Base-by-base conservation (phyloP, 2,888 invertebrate species). In the Acholoe squamosa region DNA sequence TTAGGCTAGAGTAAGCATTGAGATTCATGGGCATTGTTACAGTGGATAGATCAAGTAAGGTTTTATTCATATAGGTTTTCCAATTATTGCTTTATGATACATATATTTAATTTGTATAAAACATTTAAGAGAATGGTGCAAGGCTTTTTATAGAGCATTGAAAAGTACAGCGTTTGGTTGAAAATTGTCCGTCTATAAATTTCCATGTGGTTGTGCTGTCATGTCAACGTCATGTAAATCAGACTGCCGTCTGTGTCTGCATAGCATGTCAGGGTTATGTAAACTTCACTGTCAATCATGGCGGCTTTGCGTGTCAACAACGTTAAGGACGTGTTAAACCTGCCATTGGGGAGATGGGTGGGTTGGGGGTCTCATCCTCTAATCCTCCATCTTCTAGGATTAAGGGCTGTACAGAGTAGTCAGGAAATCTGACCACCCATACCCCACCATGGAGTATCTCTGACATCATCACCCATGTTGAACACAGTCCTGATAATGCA, bases 181-280 rank as follows among this genome's bases (percentile, higher is more conserved):
- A 43, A 7, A 43, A 43, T 7, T 3, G 43, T 43, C 5, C 10
- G 43, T 43, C 43, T 10, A 43, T 43, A 43, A 43, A 3, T 43
- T 10, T 10, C 3, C 43, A 43, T 43, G 43, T 43, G 43, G 43
- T 10, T 3, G 5, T 43, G 43, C 43, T 43, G 43, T 43, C 61
- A 61, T 61, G 61, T n/a, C 61, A 7, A 19, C 22, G 22, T 61
- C n/a, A 61, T n/a, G n/a, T 61, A 61, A 61, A 61, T n/a, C 61
- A 43, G 43, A 43, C 43, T 10, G 10, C 43, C 5, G n/a, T 3
- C 61, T 61, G n/a, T n/a, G 61, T 61, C 61, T n/a, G n/a, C n/a
- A 61, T 61, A 61, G 61, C 61, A 61, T 61, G 61, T 61, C 61
- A n/a, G n/a, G n/a, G 61, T 61, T 61, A 61, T 61, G n/a, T 61